A percentile compares a stretch with the other conserved stretches of the same genome.
Evolutionary conservation across 2,113 vertebrate species (phyloP).

Genomic region (Oreochromis niloticus): DNA sequence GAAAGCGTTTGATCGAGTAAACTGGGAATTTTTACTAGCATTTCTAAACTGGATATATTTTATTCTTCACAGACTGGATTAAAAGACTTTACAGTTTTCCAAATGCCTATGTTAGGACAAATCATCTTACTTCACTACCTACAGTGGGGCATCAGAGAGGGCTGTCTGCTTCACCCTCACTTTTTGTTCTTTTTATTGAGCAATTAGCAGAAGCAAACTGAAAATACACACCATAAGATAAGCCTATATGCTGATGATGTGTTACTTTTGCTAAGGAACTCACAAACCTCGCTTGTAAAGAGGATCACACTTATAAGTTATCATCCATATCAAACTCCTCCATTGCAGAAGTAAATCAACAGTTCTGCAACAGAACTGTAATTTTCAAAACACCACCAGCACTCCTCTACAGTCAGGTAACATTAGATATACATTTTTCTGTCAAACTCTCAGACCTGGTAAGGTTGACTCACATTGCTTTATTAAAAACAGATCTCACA

Average conservation of each 20-base stretch:
- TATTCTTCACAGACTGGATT: not conserved
- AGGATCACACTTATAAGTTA: not conserved
- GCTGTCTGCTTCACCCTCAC: not conserved
- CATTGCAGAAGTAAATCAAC: not conserved
- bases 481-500: not conserved
- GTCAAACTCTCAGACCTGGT: not conserved
- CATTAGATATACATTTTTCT: not conserved
- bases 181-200: not conserved
- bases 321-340: not conserved
- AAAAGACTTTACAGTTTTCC: not conserved
- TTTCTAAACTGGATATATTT: not conserved
- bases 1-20: not conserved
- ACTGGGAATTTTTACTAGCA: not conserved
- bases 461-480: not conserved
- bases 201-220: not conserved
- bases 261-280: not conserved
- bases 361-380: not conserved
- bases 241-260: not conserved
- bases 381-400: not conserved
- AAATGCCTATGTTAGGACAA: not conserved
- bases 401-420: not conserved
- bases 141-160: not conserved
- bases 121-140: not conserved
- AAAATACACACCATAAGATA: not conserved
- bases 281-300: not conserved